phyloP scores from a whole-genome alignment of 2,113 vertebrate genomes.

The Phalacrocorax carbo region DNA sequence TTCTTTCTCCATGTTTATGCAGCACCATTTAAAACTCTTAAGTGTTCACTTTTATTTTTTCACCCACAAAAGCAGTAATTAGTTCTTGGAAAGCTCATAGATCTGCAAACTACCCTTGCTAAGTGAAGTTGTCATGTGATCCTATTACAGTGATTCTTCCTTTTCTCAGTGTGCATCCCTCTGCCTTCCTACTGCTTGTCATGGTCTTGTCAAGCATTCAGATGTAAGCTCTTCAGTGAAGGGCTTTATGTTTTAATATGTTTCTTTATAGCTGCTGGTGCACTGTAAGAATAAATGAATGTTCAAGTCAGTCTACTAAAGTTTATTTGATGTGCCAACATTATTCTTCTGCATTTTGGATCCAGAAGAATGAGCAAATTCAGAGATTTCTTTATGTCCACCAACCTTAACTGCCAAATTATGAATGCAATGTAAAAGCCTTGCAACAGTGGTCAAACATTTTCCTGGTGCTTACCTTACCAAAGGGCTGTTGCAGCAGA shows the following conservation, averaged over 20 bases:
- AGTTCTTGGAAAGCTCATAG: conserved; percentile 18
- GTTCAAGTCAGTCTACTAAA: not conserved
- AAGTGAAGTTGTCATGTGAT: conserved; percentile 29
- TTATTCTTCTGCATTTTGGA: not conserved
- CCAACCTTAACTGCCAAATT: not conserved
- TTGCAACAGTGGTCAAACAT: not conserved
- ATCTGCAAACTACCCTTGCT: conserved; percentile 3
- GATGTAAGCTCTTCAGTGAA: not conserved
- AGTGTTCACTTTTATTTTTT: conserved; percentile 15
- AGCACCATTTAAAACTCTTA: conserved; percentile 24
- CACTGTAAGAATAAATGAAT: not conserved
- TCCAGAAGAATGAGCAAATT: not conserved
- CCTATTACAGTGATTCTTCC: not conserved
- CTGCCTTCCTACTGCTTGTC: not conserved
- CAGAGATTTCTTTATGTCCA: not conserved
- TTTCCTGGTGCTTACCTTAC: not conserved
- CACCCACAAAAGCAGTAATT: conserved; percentile 6
- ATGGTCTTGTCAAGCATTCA: conserved; percentile 25
- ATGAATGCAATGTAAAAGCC: not conserved
- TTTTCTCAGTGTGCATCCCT: not conserved
- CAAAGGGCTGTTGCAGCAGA: not conserved
- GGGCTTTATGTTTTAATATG: conserved; percentile 24
- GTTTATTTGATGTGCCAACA: not conserved
- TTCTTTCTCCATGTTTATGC: not conserved
- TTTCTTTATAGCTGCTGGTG: conserved; percentile 8